Conservation (phyloP, 2,113 vertebrate genomes). For the Chaetorhynchus papuensis region DNA sequence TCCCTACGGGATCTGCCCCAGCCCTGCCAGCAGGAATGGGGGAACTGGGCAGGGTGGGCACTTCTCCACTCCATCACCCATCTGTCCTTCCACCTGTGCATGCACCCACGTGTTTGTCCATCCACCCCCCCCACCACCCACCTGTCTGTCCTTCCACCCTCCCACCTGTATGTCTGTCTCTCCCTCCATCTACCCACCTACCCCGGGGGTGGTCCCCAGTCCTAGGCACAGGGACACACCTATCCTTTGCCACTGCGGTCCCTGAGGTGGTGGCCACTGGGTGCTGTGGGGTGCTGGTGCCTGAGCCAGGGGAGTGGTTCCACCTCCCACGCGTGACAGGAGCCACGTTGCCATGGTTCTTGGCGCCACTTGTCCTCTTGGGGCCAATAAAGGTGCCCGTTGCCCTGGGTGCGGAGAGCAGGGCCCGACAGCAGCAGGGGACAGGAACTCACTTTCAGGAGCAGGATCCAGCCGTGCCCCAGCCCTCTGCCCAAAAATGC, state of each 20-base stretch:
- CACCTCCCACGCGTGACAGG: neutral
- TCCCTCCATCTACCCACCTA: too few species aligned
- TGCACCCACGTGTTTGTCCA: accelerated
- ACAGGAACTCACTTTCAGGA: neutral
- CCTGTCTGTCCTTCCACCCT: neutral
- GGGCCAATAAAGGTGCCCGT: neutral
- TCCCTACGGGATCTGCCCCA: neutral
- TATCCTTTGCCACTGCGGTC: neutral
- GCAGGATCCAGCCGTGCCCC: neutral
- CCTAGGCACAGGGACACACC: neutral
- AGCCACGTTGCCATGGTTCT: neutral
- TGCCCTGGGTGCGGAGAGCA: neutral
- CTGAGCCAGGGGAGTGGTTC: neutral
- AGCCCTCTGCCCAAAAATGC: neutral
- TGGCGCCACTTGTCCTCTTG: neutral
- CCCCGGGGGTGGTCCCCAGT: neutral
- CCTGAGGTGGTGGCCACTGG: accelerated
- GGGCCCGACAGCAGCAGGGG: accelerated
- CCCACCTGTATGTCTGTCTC: too few species aligned
- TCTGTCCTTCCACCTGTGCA: too few species aligned
- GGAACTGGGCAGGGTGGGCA: neutral
- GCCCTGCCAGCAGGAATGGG: neutral
- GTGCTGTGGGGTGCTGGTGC: neutral
- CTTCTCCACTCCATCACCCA: neutral
- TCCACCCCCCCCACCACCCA: neutral